A percentile compares a stretch with the other conserved stretches of the same genome.
Conservation (phyloP, 2,888 invertebrate species). For the Candidula unifasciata region DNA sequence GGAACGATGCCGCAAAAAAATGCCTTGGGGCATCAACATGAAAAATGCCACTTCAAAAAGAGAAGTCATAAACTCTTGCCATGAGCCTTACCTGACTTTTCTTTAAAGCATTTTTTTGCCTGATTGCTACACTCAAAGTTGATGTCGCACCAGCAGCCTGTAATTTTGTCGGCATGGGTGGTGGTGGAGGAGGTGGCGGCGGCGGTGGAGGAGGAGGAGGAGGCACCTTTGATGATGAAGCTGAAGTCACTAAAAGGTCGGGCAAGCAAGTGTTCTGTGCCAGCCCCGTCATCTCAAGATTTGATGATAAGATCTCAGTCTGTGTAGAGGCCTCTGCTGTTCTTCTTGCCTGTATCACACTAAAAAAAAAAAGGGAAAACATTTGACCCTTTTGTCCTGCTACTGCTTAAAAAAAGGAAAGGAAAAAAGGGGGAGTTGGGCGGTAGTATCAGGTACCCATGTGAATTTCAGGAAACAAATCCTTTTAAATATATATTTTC, state of each 20-base stretch:
- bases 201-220: constrained; percentile 21
- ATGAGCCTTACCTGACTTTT: constrained; percentile 23
- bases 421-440: too few relatives aligned
- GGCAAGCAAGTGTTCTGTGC: not conserved
- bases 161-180: constrained; percentile 1
- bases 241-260: not conserved
- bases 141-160: not conserved
- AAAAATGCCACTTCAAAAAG: too few relatives aligned
- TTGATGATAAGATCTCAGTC: constrained; percentile 9
- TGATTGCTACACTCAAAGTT: not conserved
- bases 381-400: too few relatives aligned
- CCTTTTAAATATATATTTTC: too few relatives aligned
- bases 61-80: not conserved
- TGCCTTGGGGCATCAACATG: too few relatives aligned
- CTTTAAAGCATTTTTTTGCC: constrained; percentile 4
- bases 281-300: not conserved
- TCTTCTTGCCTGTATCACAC: not conserved
- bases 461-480: too few relatives aligned
- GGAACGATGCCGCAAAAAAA: too few relatives aligned
- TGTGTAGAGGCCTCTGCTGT: constrained; percentile 21
- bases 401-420: too few relatives aligned
- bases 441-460: too few relatives aligned
- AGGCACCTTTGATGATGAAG: not conserved
- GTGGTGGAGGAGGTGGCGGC: constrained; percentile 24
- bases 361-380: too few relatives aligned